Percentiles rank a stretch among this genome's conserved stretches.
phyloP scores from a whole-genome alignment of 2,797 vertebrate species.

The Eptatretus atami region DNA sequence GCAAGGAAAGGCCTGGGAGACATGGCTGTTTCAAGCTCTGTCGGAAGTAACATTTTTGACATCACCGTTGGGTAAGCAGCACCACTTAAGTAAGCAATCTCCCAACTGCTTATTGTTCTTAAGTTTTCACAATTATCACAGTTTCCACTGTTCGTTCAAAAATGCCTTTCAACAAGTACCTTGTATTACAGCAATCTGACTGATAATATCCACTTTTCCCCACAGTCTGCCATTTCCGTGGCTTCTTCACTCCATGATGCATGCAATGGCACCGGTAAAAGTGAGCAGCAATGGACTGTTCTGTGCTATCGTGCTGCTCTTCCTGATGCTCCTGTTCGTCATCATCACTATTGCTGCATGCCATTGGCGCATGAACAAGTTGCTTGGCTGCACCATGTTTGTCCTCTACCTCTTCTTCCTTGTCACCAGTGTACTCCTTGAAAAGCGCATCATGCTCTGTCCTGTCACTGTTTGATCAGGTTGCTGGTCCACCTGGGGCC shows the following conservation, averaged over 20 bases:
- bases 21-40: constrained; percentile 95
- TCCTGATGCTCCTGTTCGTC: constrained; percentile 94
- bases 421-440: constrained; percentile 61
- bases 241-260: constrained; percentile 34
- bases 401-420: constrained; percentile 76
- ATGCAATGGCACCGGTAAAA: constrained; percentile 25
- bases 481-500: neutral
- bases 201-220: constrained; percentile 7
- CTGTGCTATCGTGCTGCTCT: constrained; percentile 89
- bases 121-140: neutral
- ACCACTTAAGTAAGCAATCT: neutral
- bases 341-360: constrained; percentile 63
- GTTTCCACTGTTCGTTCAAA: neutral
- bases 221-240: constrained; percentile 74
- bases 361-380: constrained; percentile 89
- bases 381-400: constrained; percentile 61
- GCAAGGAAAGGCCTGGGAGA: constrained; percentile 81
- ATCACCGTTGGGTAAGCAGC: constrained; percentile 76
- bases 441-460: constrained; percentile 53
- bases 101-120: neutral
- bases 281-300: constrained; percentile 96
- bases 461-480: constrained; percentile 37
- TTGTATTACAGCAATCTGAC: neutral
- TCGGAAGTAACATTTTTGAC: constrained; percentile 97
- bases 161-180: neutral